Conservation (phyloP, 1,140 invertebrate species). For the Bombus difficillimus region DNA sequence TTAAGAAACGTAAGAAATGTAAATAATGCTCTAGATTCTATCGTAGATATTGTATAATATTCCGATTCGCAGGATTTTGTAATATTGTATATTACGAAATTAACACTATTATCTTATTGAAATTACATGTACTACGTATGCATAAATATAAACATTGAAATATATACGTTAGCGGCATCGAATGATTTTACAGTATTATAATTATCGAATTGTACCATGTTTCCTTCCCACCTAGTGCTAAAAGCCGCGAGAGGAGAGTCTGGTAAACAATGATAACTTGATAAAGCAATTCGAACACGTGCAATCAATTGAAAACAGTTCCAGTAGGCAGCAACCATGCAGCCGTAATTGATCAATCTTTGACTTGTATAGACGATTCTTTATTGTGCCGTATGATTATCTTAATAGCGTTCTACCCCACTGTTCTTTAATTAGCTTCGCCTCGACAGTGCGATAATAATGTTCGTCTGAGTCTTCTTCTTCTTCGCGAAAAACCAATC, state of each 20-base stretch:
- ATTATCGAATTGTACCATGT: slow-evolving; percentile 5
- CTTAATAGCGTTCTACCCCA: slow-evolving; percentile 72
- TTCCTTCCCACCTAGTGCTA: not conserved
- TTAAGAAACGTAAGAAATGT: slow-evolving; percentile 1
- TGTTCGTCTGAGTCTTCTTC: slow-evolving; percentile 8
- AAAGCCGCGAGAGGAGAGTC: not conserved
- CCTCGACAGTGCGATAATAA: slow-evolving; percentile 59
- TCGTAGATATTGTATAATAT: slow-evolving; percentile 5
- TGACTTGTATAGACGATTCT: slow-evolving; percentile 62
- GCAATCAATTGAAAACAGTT: slow-evolving; percentile 74
- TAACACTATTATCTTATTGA: not conserved
- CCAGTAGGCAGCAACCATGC: slow-evolving; percentile 47
- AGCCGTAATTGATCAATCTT: slow-evolving; percentile 73
- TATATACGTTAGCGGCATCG: not conserved
- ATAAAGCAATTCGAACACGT: slow-evolving; percentile 64
- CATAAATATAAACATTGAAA: not conserved
- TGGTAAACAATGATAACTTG: slow-evolving; percentile 67
- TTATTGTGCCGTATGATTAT: slow-evolving; percentile 72
- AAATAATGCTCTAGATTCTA: not conserved
- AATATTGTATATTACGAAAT: not conserved
- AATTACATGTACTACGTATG: not conserved
- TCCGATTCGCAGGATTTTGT: not conserved
- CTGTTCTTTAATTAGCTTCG: slow-evolving; percentile 74
- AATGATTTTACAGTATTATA: not conserved
- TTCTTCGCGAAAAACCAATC: slow-evolving; percentile 36